Evolutionary conservation across 2,113 vertebrate genomes (phyloP).

Genomic region (Corythaixoides concolor): DNA sequence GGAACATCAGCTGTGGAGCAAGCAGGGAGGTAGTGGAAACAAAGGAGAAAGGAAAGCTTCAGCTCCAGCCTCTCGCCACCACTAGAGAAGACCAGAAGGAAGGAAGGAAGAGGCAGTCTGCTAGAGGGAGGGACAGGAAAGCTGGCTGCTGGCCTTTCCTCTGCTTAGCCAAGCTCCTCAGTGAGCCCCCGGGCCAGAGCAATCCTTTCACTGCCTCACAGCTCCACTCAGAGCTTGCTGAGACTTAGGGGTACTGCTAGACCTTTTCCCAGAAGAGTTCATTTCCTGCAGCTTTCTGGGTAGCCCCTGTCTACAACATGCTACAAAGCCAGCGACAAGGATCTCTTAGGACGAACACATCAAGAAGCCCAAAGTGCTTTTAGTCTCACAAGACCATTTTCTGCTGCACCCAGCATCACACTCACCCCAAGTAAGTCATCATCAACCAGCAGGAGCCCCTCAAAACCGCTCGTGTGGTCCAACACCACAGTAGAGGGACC

Average conservation of each 20-base stretch:
- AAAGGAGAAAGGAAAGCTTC: conserved; percentile 8
- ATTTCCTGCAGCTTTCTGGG: background rate
- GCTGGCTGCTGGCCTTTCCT: background rate
- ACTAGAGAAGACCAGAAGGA: background rate
- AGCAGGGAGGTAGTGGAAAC: background rate
- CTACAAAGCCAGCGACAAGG: background rate
- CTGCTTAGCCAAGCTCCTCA: background rate
- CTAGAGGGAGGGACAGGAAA: conserved; percentile 1
- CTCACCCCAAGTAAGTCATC: conserved; percentile 96
- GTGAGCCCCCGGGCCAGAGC: background rate
- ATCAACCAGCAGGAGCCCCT: conserved; percentile 94
- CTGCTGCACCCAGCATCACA: background rate
- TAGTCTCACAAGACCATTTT: background rate
- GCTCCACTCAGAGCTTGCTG: background rate
- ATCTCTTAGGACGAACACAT: background rate
- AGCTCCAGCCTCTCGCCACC: background rate
- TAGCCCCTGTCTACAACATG: background rate
- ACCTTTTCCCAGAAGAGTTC: background rate
- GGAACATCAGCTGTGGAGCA: background rate
- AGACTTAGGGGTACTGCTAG: background rate
- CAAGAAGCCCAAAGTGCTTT: background rate
- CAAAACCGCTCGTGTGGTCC: conserved; percentile 95
- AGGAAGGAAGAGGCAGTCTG: conserved; percentile 25
- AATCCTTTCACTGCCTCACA: background rate
- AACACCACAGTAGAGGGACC: conserved; percentile 91